Percentiles rank a stretch among this genome's conserved stretches.
phyloP scores from a whole-genome alignment of 2,113 vertebrate species.

The Mobula hypostoma region DNA sequence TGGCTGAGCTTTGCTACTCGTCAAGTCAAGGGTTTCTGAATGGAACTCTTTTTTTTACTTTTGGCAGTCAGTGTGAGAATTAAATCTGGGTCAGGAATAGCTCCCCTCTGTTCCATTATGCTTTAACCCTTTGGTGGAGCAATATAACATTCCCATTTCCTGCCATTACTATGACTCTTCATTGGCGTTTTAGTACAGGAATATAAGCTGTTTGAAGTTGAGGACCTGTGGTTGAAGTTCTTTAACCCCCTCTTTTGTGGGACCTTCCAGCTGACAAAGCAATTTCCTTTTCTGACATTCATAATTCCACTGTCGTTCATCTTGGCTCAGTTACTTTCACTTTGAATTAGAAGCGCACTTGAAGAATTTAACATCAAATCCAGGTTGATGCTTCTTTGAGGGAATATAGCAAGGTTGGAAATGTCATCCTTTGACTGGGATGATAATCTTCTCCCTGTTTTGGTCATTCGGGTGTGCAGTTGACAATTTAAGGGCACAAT shows the following conservation, averaged over 20 bases:
- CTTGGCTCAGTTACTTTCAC: background rate
- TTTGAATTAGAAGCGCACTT: background rate
- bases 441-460: background rate
- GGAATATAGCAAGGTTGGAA: background rate
- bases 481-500: background rate
- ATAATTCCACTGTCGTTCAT: background rate
- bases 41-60: slow-evolving; percentile 24
- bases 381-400: background rate
- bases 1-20: background rate
- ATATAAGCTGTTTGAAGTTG: background rate
- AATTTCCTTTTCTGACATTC: background rate
- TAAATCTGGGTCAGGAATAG: background rate
- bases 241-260: background rate
- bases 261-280: background rate
- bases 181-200: background rate
- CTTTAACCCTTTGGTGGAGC: background rate
- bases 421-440: background rate
- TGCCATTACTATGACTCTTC: background rate
- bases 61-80: slow-evolving; percentile 29
- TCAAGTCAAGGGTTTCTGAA: slow-evolving; percentile 21
- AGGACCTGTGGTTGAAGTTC: background rate
- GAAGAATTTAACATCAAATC: background rate
- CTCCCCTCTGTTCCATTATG: background rate
- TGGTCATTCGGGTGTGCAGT: background rate
- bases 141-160: background rate